A percentile compares a stretch with the other conserved stretches of the same genome.
phyloP scores from a whole-genome alignment of 2,113 vertebrate species.

The Gobius niger region DNA sequence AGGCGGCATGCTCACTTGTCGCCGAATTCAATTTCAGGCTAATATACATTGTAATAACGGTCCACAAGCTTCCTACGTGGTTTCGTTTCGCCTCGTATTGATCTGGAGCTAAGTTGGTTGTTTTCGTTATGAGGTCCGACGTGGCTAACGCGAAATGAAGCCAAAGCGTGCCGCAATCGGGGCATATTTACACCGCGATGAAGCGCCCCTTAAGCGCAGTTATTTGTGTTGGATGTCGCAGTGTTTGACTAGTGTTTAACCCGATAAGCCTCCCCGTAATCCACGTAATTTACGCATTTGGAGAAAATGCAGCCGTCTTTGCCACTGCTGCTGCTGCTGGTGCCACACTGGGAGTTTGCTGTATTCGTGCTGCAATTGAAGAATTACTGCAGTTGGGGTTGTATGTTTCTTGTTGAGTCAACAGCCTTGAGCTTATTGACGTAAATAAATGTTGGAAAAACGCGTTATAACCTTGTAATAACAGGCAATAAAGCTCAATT shows the following conservation, averaged over 20 bases:
- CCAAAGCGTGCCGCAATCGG: not conserved
- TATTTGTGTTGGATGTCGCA: not conserved
- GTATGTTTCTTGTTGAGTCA: not conserved
- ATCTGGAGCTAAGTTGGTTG: not conserved
- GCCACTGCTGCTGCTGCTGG: not conserved
- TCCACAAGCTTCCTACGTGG: not conserved
- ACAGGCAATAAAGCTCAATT: not conserved
- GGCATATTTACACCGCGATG: not conserved
- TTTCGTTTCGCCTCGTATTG: too few species aligned
- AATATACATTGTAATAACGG: not conserved
- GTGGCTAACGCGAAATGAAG: not conserved
- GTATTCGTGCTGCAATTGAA: not conserved
- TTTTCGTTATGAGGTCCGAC: not conserved
- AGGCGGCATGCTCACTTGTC: not conserved
- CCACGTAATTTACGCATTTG: not conserved
- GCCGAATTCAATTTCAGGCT: not conserved
- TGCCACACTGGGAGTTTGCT: not conserved
- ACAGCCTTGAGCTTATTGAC: conserved; percentile 4
- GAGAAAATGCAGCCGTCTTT: not conserved
- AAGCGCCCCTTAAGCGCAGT: not conserved
- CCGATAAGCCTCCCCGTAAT: not conserved
- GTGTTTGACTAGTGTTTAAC: not conserved
- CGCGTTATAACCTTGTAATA: not conserved
- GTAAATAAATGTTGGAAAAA: not conserved
- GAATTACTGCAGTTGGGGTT: conserved; percentile 7